Evolutionary conservation across 2,797 vertebrate genomes (phyloP), one percentile per base, ranked within the genome.

Genomic region (Cossypha polioptera): DNA sequence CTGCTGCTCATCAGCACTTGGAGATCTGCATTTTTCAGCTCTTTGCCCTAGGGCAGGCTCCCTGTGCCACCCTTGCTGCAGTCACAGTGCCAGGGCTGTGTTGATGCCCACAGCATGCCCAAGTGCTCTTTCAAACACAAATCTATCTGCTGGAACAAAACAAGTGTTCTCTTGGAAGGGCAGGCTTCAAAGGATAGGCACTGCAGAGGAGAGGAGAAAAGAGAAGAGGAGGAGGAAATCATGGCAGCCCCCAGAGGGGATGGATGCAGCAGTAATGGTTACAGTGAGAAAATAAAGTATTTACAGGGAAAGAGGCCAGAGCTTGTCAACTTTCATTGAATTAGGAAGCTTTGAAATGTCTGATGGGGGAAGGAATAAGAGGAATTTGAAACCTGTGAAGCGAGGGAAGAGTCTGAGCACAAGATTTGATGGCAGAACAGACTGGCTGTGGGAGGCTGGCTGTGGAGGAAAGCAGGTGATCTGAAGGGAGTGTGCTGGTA

Each of bases 381-480:
- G 82, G 57, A 55, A 45, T 85, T 93, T 92, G 86, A 89, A 94
- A 81, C 80, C 45, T 93, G 80, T 90, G 83, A 95, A 86, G 67
- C 42, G 83, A 93, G 63, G 88, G 76, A 88, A 92, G 76, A 62
- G 36, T 42, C 83, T 66, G 55, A 78, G 85, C 25, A 26, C 15
- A 90, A 38, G 74, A 82, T 82, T 29, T 55, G 69, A 29, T 91
- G 67, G 74, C 68, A 79, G 92, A 92, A 74, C 96, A 96, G 96
- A 51, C 91, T 95, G 95, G 62, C 73, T 75, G 96, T 93, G 92
- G 94, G 96, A 94, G 94, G 95, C 86, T 95, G 91, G 74, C 80
- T 94, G 91, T 0, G 45, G 78, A 80, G 75, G 48, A 74, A 38
- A 26, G 78, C 75, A 75, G 93, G 90, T 90, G 95, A 86, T 28